phyloP scores from a whole-genome alignment of 2,888 invertebrate species.

The Drosophila mercatorum region DNA sequence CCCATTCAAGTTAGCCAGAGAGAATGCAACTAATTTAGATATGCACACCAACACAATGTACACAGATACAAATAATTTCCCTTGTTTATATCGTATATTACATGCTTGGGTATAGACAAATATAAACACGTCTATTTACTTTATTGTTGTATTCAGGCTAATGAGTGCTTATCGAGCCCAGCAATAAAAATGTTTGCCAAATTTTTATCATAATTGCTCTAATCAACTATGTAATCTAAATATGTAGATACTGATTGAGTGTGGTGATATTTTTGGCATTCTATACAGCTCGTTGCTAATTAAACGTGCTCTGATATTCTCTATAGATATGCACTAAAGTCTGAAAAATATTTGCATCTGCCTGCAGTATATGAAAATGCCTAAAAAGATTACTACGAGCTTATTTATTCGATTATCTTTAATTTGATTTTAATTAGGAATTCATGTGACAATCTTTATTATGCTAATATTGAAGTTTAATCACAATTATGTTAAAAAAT shows the following conservation, averaged over 20 bases:
- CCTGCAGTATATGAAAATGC: not conserved
- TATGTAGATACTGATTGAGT: slow-evolving; percentile 29
- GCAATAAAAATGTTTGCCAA: slow-evolving; percentile 42
- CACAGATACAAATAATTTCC: not conserved
- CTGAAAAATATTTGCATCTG: too few relatives aligned
- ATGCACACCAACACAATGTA: slow-evolving; percentile 22
- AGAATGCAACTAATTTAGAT: slow-evolving; percentile 35
- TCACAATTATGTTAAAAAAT: too few relatives aligned
- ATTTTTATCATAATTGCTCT: slow-evolving; percentile 62
- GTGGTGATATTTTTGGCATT: slow-evolving; percentile 34
- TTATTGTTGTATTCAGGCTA: slow-evolving; percentile 31
- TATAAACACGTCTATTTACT: slow-evolving; percentile 3
- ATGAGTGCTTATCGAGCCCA: slow-evolving; percentile 34
- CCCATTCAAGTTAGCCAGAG: slow-evolving; percentile 27
- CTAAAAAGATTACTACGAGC: not conserved
- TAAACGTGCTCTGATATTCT: slow-evolving; percentile 19
- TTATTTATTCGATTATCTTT: not conserved
- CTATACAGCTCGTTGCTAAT: slow-evolving; percentile 52
- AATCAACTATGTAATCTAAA: slow-evolving; percentile 45
- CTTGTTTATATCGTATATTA: not conserved
- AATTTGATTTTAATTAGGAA: too few relatives aligned
- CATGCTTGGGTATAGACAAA: slow-evolving; percentile 2
- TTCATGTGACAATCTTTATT: too few relatives aligned
- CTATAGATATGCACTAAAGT: not conserved
- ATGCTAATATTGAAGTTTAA: too few relatives aligned